Percentiles rank a stretch among this genome's conserved stretches.
Evolutionary conservation across 2,797 vertebrate species (phyloP).

Genomic region (Micrastur ruficollis): DNA sequence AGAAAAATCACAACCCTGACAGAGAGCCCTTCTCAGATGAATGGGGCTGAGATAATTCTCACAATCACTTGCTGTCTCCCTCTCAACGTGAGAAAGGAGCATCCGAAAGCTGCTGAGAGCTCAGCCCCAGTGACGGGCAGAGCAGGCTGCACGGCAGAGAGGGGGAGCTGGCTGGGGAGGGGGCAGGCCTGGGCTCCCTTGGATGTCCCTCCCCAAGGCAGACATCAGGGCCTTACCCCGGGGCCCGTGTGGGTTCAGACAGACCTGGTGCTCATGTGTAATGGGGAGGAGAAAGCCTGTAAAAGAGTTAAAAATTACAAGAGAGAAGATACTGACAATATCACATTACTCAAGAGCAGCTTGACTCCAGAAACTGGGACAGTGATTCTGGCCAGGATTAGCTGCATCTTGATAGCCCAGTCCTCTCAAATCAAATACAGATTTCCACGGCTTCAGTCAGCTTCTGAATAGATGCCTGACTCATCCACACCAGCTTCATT

Average conservation of each 20-base stretch:
- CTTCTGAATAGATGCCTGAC: not conserved
- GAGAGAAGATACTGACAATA: not conserved
- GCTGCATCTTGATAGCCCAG: not conserved
- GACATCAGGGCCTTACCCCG: not conserved
- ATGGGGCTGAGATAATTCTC: not conserved
- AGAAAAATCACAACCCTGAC: not conserved
- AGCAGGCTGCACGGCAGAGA: accelerated
- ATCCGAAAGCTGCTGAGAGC: not conserved
- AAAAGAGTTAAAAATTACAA: not conserved
- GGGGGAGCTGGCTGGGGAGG: not conserved
- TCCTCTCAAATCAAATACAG: not conserved
- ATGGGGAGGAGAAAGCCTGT: not conserved
- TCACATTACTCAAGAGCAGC: not conserved
- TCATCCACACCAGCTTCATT: not conserved
- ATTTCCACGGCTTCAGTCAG: not conserved
- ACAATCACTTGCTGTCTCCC: not conserved
- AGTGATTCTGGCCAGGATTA: not conserved
- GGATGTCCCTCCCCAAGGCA: not conserved
- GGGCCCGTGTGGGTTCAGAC: not conserved
- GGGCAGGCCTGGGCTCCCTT: not conserved
- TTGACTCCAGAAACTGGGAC: not conserved
- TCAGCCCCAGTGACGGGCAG: not conserved
- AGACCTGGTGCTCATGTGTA: accelerated
- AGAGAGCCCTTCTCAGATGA: not conserved
- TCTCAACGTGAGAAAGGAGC: not conserved